These are phyloP conservation scores for Aulostomus chinensis DNA, from an alignment of 2,797 vertebrate genomes.

Conservation along the genomic window DNA sequence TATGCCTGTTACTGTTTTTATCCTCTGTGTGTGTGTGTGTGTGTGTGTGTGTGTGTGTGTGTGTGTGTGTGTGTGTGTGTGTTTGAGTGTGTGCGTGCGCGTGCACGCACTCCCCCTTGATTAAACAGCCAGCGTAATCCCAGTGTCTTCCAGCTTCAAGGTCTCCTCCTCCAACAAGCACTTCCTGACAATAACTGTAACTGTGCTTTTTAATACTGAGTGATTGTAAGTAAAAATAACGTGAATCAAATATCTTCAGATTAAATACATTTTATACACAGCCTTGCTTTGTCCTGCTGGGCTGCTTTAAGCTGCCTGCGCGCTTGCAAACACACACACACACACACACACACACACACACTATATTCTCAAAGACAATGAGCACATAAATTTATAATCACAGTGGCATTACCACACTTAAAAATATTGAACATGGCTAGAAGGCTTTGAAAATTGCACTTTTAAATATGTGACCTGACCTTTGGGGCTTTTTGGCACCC, in stretches of 20 bases:
- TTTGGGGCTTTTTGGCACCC: constrained; percentile 39
- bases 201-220: constrained; percentile 74
- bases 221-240: constrained; percentile 81
- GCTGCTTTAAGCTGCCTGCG: constrained; percentile 52
- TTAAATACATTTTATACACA: constrained; percentile 77
- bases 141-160: constrained; percentile 31
- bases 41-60: background rate
- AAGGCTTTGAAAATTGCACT: constrained; percentile 53
- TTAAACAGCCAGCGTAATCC: constrained; percentile 65
- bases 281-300: constrained; percentile 50
- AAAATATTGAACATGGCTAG: constrained; percentile 61
- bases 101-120: constrained; percentile 36
- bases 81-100: background rate
- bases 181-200: constrained; percentile 65
- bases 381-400: constrained; percentile 50
- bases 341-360: background rate
- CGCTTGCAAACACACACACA: constrained; percentile 12
- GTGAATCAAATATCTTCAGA: constrained; percentile 76
- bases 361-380: too few relatives aligned
- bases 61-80: background rate
- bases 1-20: too few relatives aligned
- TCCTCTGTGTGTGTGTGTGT: constrained; percentile 4
- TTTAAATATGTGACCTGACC: constrained; percentile 58
- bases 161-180: constrained; percentile 53
- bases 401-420: constrained; percentile 56